Base-by-base conservation (phyloP, 2,888 invertebrate species). In the Drosophila peninsularis region DNA sequence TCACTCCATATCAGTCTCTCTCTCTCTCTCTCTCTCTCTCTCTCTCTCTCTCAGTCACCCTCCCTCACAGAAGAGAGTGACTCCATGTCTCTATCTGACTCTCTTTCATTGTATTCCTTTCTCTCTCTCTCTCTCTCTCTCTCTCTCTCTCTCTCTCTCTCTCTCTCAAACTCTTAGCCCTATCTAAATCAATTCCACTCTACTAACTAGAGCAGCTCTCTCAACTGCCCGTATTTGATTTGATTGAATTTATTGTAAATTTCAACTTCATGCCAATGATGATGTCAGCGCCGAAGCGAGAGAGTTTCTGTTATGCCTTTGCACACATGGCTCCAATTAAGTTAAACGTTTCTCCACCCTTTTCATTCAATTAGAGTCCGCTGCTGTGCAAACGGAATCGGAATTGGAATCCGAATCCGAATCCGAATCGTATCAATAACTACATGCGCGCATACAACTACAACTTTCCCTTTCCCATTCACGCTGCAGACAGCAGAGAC, bases 401-500 rank as follows among this genome's bases (percentile, higher is more conserved):
- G 50, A 45, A 19, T 64, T 27, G 45, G 42, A 52, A 10, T 57
- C 66, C n/a, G 32, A 64, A 19, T 63, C 62, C 45, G 41, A 50
- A 10, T 57, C 66, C n/a, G 32, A 64, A 19, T 63, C 62, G 61
- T 76, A 76, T 79, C 82, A 72, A 86, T 86, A 78, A 88, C 85
- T 85, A 85, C 81, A 77, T 63, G 60, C 66, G 60, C 71, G 21
- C 42, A 55, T 52, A 36, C 58, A 27, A 42, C 63, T 84, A 85
- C 52, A 52, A 52, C 84, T 85, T 85, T 85, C 84, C 88, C 84
- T 85, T 85, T 85, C 88, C 85, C 83, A 82, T 68, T 73, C 53
- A 73, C 37, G 45, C 54, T 42, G 17, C 39, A 30, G 60, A 37
- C 54, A 44, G 27, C 27, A 17, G 37, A 24, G 24, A 5, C n/a